A percentile compares a stretch with the other conserved stretches of the same genome.
Evolutionary conservation across 2,113 vertebrate genomes (phyloP).

Genomic region (Otolemur garnettii): DNA sequence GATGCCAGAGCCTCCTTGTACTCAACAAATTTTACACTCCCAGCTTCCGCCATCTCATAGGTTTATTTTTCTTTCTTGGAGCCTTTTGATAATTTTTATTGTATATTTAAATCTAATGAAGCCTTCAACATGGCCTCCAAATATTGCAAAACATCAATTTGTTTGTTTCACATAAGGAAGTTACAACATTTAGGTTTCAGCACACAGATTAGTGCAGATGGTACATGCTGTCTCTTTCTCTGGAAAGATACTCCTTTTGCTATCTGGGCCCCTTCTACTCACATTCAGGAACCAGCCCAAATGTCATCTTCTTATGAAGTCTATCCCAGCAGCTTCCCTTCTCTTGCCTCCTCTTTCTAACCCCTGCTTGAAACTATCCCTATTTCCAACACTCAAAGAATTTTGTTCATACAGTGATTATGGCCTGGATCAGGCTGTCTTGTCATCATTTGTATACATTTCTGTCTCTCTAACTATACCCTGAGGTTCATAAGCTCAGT

Average conservation of each 20-base stretch:
- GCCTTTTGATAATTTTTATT: constrained; percentile 25
- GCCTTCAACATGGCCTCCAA: constrained; percentile 35
- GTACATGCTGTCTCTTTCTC: neutral
- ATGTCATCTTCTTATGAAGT: neutral
- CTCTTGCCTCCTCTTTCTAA: neutral
- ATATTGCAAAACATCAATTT: constrained; percentile 60
- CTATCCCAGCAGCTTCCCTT: neutral
- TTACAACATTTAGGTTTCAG: constrained; percentile 39
- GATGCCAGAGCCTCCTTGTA: neutral
- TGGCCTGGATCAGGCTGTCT: neutral
- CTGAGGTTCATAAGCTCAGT: neutral
- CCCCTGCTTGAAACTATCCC: neutral
- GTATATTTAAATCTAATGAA: constrained; percentile 66
- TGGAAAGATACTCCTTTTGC: neutral
- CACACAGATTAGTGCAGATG: neutral
- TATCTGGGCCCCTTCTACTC: neutral
- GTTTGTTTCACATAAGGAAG: neutral
- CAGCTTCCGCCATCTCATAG: neutral
- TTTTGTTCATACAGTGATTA: neutral
- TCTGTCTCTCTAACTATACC: neutral
- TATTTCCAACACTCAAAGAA: neutral
- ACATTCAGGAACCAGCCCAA: neutral
- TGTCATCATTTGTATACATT: neutral
- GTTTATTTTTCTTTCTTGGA: constrained; percentile 28
- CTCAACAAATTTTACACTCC: neutral